These are phyloP conservation scores for Percina caprodes DNA, from an alignment of 2,113 vertebrate genomes.

Conservation along the genomic window DNA sequence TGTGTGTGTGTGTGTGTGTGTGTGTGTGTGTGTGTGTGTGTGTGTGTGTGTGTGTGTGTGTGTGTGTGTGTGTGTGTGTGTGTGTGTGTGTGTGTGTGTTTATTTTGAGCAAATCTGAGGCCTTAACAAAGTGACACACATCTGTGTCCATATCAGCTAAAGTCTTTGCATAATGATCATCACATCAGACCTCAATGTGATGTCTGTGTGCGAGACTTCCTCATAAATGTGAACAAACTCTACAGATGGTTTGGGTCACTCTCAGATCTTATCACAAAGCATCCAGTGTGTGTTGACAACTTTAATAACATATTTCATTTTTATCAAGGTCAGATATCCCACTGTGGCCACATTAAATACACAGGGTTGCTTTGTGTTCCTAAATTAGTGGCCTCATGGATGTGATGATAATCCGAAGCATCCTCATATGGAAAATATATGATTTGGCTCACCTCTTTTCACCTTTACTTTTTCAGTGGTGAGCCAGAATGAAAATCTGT, in stretches of 20 bases:
- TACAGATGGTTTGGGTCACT: background rate
- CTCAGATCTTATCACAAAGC: constrained; percentile 15
- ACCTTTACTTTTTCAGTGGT: background rate
- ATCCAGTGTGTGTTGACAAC: background rate
- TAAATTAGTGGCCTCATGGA: background rate
- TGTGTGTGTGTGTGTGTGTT: too few species aligned
- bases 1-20: constrained; percentile 22
- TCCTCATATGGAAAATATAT: background rate
- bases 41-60: background rate
- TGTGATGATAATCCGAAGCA: background rate
- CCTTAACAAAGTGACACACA: background rate
- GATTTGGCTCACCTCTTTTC: background rate
- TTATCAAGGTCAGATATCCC: background rate
- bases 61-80: constrained; percentile 3
- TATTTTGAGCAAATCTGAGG: background rate
- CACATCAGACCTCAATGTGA: background rate
- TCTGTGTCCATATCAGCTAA: background rate
- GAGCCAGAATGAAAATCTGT: too few species aligned
- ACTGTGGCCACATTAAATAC: background rate
- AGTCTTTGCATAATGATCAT: background rate
- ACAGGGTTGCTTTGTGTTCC: background rate
- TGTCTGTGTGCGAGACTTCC: constrained; percentile 3
- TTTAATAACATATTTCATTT: background rate
- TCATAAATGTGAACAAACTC: constrained; percentile 22
- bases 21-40: constrained; percentile 25